Evolutionary conservation across 2,888 invertebrate species (phyloP).

Genomic region (Leptogaster cylindrica): DNA sequence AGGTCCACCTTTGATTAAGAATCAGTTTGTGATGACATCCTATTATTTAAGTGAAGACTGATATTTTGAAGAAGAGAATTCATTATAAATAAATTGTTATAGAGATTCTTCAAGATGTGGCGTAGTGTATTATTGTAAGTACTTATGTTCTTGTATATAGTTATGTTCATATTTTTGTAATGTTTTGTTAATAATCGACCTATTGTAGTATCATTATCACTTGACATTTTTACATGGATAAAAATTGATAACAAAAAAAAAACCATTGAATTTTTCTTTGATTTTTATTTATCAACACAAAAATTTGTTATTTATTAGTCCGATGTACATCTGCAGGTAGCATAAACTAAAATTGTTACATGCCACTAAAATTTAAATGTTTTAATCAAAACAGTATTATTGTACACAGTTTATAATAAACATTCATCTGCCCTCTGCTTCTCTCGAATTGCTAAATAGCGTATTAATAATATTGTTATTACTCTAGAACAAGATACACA

Average conservation of each 20-base stretch:
- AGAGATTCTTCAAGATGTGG: constrained; percentile 32
- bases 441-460: too few species aligned
- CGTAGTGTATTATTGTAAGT: constrained; percentile 33
- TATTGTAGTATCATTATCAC: constrained; percentile 34
- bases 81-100: constrained; percentile 36
- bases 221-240: constrained; percentile 27
- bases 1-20: constrained; percentile 32
- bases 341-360: background rate
- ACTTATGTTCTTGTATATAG: constrained; percentile 33
- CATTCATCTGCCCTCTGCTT: too few species aligned
- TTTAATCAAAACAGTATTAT: too few species aligned
- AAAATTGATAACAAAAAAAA: background rate
- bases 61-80: constrained; percentile 35
- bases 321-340: background rate
- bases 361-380: too few species aligned
- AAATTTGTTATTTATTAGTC: background rate
- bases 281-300: background rate
- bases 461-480: too few species aligned
- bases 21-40: constrained; percentile 37
- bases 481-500: too few species aligned
- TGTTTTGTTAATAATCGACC: constrained; percentile 36
- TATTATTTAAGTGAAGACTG: constrained; percentile 38
- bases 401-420: too few species aligned
- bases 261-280: constrained; percentile 4
- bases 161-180: constrained; percentile 36